Evolutionary conservation across 2,888 invertebrate genomes (phyloP).

Genomic region (Portevinia maculata): DNA sequence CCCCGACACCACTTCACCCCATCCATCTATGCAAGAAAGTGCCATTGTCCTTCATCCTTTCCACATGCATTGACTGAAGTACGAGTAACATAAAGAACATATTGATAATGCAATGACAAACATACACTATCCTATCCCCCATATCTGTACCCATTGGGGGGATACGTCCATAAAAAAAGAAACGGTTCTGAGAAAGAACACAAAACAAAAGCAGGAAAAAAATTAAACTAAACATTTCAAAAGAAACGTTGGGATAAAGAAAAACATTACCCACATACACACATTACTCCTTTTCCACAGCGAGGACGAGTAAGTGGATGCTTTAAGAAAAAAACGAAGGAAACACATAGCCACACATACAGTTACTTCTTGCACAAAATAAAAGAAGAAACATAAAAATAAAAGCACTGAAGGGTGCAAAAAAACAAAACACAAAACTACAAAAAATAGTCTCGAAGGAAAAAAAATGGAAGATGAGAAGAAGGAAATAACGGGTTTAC

Average conservation of each 20-base stretch:
- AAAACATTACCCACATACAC: slow-evolving; percentile 74
- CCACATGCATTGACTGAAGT: slow-evolving; percentile 41
- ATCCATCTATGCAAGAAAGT: slow-evolving; percentile 22
- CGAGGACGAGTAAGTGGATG: slow-evolving; percentile 23
- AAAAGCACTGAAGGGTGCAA: slow-evolving; percentile 67
- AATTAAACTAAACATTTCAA: slow-evolving; percentile 66
- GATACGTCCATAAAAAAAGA: slow-evolving; percentile 11
- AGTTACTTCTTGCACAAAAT: slow-evolving; percentile 30
- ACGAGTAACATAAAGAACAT: slow-evolving; percentile 49
- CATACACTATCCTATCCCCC: slow-evolving; percentile 26
- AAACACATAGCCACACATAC: slow-evolving; percentile 40
- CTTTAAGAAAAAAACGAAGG: slow-evolving; percentile 62
- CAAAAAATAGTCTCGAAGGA: slow-evolving; percentile 55
- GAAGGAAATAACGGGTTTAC: slow-evolving; percentile 72
- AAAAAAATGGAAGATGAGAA: slow-evolving; percentile 52
- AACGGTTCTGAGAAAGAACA: slow-evolving; percentile 54
- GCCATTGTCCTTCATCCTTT: slow-evolving; percentile 68
- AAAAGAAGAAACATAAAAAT: slow-evolving; percentile 62
- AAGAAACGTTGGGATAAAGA: slow-evolving; percentile 71
- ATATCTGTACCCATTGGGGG: slow-evolving; percentile 12
- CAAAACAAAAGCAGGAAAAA: slow-evolving; percentile 57
- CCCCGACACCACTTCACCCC: slow-evolving; percentile 10
- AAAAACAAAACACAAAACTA: slow-evolving; percentile 18
- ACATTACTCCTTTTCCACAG: slow-evolving; percentile 38
- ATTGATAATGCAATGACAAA: slow-evolving; percentile 59